Evolutionary conservation across 1,140 invertebrate species (phyloP).

Genomic region (Micrasema minimum): DNA sequence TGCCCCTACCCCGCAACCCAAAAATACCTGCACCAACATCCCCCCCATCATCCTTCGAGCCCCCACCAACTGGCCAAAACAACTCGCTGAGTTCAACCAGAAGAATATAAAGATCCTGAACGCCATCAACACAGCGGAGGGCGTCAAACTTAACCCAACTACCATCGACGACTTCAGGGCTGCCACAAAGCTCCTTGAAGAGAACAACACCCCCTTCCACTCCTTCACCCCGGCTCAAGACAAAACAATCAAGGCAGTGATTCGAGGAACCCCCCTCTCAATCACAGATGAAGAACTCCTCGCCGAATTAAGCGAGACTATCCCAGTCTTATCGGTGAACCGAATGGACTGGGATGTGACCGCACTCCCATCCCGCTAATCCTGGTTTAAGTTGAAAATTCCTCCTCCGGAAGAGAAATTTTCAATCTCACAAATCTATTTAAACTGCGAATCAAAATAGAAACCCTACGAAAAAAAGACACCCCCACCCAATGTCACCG

Average conservation of each 20-base stretch:
- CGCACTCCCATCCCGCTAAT: background rate
- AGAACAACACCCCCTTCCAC: background rate
- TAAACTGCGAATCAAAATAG: too few relatives aligned
- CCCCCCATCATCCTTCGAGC: too few relatives aligned
- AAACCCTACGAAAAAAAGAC: background rate
- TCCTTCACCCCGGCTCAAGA: constrained; percentile 1
- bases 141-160: background rate
- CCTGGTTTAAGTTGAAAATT: background rate
- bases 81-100: too few relatives aligned
- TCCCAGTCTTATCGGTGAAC: background rate
- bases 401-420: too few relatives aligned
- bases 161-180: background rate
- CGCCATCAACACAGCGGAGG: too few relatives aligned
- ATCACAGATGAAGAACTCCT: background rate
- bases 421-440: too few relatives aligned
- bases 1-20: too few relatives aligned
- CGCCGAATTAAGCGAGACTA: background rate
- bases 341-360: background rate
- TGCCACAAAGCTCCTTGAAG: background rate
- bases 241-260: background rate
- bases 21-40: too few relatives aligned
- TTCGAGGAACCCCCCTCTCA: background rate
- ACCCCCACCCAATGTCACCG: constrained; percentile 1
- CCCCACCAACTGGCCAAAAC: too few relatives aligned
- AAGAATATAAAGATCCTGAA: too few relatives aligned